Conservation (phyloP, 2,113 vertebrate species). For the western clawed frog (Xenopus tropicalis) region UCB_Xtro_10.0 CM004445.2:145641501-145642000, state of each 20-base stretch:
- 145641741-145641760: constrained; percentile 21
- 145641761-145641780: too few species aligned
- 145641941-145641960: too few species aligned
- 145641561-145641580: not conserved
- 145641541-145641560: constrained; percentile 13
- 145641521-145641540: not conserved
- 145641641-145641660: constrained; percentile 47
- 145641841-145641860: too few species aligned
- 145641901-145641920: too few species aligned
- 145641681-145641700: not conserved
- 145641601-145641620: constrained; percentile 26
- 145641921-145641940: too few species aligned
- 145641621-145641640: constrained; percentile 46
- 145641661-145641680: constrained; percentile 32
- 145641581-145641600: constrained; percentile 18
- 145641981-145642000: too few species aligned
- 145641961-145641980: too few species aligned
- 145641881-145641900: too few species aligned
- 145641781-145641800: too few species aligned
- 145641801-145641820: too few species aligned
- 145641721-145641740: not conserved
- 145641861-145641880: too few species aligned
- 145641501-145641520: not conserved
- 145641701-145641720: not conserved
- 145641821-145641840: too few species aligned